These are phyloP conservation scores for Diachasma alloeum DNA, from an alignment of 1,140 invertebrate genomes.

Conservation along the genomic window DNA sequence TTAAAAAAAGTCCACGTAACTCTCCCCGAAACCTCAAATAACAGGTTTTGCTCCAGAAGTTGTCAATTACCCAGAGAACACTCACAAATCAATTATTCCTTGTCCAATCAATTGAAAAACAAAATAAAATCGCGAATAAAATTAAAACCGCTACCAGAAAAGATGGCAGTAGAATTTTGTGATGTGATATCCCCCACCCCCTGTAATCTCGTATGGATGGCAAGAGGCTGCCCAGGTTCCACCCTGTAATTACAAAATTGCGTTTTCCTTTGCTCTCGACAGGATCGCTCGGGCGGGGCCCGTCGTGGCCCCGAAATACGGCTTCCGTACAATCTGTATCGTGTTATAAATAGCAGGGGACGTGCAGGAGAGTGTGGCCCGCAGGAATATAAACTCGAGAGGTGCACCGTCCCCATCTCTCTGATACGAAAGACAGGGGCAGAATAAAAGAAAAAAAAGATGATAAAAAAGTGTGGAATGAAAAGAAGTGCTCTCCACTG, in stretches of 20 bases:
- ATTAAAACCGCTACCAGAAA: background rate
- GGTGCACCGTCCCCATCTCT: background rate
- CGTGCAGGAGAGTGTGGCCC: background rate
- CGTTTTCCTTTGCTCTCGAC: constrained; percentile 13
- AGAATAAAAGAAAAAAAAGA: background rate
- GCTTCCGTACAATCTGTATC: constrained; percentile 26
- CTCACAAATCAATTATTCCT: constrained; percentile 15
- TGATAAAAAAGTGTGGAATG: background rate
- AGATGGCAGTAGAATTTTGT: background rate
- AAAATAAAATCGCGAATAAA: background rate
- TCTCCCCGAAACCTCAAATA: too few relatives aligned
- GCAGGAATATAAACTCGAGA: background rate
- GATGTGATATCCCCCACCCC: background rate
- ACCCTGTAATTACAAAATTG: constrained; percentile 32
- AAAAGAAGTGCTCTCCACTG: background rate
- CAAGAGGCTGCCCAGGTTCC: background rate
- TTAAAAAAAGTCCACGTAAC: too few relatives aligned
- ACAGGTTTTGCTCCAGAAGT: too few relatives aligned
- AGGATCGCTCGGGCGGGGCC: constrained; percentile 12
- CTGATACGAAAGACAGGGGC: background rate
- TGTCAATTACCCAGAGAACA: too few relatives aligned
- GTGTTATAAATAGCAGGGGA: constrained; percentile 29
- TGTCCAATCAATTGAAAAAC: background rate
- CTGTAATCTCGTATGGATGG: constrained; percentile 2
- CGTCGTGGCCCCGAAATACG: background rate